These are phyloP conservation scores for Listrodromus nycthemerus DNA, from an alignment of 2,888 invertebrate species.

Conservation along the genomic window DNA sequence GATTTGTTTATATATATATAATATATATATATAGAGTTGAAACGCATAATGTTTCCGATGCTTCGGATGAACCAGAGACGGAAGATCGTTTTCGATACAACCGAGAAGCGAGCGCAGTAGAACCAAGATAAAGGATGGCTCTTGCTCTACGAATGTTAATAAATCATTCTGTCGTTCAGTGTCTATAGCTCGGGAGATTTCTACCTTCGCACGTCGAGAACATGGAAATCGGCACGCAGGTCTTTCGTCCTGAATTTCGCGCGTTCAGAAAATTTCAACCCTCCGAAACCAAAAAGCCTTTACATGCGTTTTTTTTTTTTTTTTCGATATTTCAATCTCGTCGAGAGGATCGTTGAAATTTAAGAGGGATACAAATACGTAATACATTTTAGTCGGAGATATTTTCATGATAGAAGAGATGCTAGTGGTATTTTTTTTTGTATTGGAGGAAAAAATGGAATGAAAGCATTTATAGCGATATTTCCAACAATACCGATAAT, in stretches of 20 bases:
- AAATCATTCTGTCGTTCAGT: slow-evolving; percentile 64
- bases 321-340: neutral
- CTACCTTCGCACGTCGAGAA: slow-evolving; percentile 24
- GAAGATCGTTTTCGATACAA: slow-evolving; percentile 62
- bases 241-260: neutral
- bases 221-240: neutral
- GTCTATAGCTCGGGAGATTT: slow-evolving; percentile 44
- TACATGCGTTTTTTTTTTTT: neutral
- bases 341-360: neutral
- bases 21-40: slow-evolving; percentile 22
- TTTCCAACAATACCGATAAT: too few relatives aligned
- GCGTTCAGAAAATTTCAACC: neutral
- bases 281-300: neutral
- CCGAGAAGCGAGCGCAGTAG: slow-evolving; percentile 43
- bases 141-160: slow-evolving; percentile 43
- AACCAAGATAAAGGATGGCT: neutral
- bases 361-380: neutral
- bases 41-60: slow-evolving; percentile 38
- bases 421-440: too few relatives aligned
- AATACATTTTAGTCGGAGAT: neutral
- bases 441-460: too few relatives aligned
- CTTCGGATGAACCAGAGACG: neutral
- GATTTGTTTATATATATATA: slow-evolving; percentile 9
- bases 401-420: too few relatives aligned
- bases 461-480: too few relatives aligned